These are phyloP conservation scores for Iphiclides podalirius DNA, from an alignment of 2,888 invertebrate species.

Conservation along the genomic window DNA sequence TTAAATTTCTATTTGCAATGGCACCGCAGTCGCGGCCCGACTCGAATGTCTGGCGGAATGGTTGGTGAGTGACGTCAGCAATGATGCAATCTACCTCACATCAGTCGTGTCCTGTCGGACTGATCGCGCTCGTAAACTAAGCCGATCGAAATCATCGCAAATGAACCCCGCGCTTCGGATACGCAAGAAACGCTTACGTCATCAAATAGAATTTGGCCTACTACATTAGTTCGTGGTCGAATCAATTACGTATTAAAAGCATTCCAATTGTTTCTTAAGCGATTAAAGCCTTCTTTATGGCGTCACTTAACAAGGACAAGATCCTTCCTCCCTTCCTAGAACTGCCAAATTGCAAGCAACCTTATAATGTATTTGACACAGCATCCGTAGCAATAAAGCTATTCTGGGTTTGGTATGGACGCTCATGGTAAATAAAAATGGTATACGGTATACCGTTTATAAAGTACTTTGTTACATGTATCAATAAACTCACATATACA, in stretches of 20 bases:
- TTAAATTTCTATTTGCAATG: constrained; percentile 50
- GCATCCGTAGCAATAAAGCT: too few relatives aligned
- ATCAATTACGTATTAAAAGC: background rate
- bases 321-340: background rate
- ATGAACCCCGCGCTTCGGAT: constrained; percentile 4
- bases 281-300: background rate
- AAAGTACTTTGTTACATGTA: too few relatives aligned
- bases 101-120: constrained; percentile 32
- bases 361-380: too few relatives aligned
- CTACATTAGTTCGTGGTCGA: background rate
- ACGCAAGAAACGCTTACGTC: constrained; percentile 8
- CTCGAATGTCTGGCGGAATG: constrained; percentile 56
- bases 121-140: constrained; percentile 18
- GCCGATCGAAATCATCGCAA: constrained; percentile 16
- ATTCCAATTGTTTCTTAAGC: background rate
- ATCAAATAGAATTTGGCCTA: background rate
- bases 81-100: constrained; percentile 63
- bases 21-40: constrained; percentile 31
- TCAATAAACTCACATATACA: too few relatives aligned
- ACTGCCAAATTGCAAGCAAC: too few relatives aligned
- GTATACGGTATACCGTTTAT: too few relatives aligned
- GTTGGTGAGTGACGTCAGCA: constrained; percentile 61
- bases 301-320: background rate
- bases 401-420: too few relatives aligned
- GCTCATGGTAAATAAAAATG: too few relatives aligned